A percentile compares a stretch with the other conserved stretches of the same genome.
These are phyloP conservation scores for Tonatia bakeri DNA, from an alignment of 2,113 vertebrate species.

Conservation along the genomic window DNA sequence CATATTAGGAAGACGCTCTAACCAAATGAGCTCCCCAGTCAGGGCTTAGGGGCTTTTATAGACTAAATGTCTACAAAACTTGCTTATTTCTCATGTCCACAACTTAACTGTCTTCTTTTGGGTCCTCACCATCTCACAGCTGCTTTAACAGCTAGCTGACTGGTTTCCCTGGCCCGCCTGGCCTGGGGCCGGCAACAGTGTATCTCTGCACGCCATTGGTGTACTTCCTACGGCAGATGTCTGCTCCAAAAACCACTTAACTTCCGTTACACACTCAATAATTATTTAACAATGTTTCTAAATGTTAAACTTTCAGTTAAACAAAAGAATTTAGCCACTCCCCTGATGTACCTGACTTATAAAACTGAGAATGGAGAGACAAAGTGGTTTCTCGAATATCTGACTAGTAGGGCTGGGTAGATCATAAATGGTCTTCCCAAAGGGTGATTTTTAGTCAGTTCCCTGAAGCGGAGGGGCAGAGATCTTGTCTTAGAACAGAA, in stretches of 20 bases:
- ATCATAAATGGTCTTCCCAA: neutral
- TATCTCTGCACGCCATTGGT: neutral
- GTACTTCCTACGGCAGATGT: neutral
- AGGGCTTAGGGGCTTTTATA: neutral
- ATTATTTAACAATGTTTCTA: neutral
- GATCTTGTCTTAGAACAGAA: neutral
- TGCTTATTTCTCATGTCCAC: neutral
- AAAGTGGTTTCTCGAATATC: neutral
- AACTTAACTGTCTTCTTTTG: neutral
- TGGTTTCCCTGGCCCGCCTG: neutral
- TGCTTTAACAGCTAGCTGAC: neutral
- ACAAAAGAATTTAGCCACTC: neutral
- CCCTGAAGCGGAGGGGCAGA: neutral
- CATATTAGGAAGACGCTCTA: no score
- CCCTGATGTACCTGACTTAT: neutral
- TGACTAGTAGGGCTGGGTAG: neutral
- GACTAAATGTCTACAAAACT: neutral
- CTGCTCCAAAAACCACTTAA: neutral
- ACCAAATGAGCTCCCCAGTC: no score
- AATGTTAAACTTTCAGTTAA: slow-evolving; percentile 2
- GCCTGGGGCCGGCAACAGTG: neutral
- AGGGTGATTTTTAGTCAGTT: neutral
- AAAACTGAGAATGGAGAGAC: neutral
- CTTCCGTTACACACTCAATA: neutral
- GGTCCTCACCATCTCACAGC: neutral